phyloP scores from a whole-genome alignment of 2,888 invertebrate species.

The Seira musarum region DNA sequence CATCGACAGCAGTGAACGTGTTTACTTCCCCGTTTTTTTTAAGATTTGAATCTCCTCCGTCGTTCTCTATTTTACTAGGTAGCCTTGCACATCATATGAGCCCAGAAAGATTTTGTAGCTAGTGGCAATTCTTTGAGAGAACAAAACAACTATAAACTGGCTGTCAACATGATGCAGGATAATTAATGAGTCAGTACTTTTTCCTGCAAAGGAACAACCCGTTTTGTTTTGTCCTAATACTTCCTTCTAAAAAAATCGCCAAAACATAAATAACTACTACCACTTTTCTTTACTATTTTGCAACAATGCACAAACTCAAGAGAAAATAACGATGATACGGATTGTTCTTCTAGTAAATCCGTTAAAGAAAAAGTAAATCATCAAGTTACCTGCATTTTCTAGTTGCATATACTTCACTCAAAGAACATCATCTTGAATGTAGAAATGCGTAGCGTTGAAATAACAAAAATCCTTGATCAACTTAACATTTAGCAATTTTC shows the following conservation, averaged over 20 bases:
- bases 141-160: conserved; percentile 57
- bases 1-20: not conserved
- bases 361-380: no score
- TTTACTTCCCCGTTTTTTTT: conserved; percentile 12
- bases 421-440: no score
- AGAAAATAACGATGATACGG: no score
- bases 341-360: no score
- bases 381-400: no score
- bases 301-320: no score
- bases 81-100: not conserved
- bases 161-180: conserved; percentile 58
- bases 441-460: no score
- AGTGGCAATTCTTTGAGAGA: not conserved
- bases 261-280: not conserved
- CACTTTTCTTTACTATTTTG: no score
- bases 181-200: conserved; percentile 56
- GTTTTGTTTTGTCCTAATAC: conserved; percentile 35
- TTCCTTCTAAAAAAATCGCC: conserved; percentile 18
- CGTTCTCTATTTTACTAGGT: no score
- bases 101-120: not conserved
- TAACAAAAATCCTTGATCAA: no score
- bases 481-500: not conserved
- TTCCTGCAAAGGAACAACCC: conserved; percentile 44
- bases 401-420: no score
- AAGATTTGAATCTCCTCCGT: not conserved